A percentile compares a stretch with the other conserved stretches of the same genome.
These are phyloP conservation scores for Pyrocoelia pectoralis DNA, from an alignment of 2,888 invertebrate genomes.

Conservation along the genomic window DNA sequence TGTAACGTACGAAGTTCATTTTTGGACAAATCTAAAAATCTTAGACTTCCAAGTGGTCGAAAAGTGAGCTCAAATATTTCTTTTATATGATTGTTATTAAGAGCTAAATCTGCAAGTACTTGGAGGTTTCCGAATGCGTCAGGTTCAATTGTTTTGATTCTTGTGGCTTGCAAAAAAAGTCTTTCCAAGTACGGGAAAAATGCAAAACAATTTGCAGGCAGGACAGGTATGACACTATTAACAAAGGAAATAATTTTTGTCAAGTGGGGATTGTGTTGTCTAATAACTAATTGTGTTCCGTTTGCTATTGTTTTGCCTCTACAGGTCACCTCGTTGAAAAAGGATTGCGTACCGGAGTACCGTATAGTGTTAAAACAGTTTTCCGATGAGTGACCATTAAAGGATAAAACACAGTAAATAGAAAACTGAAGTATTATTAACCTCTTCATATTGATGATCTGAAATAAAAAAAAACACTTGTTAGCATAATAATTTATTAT, in stretches of 20 bases:
- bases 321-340: too few relatives aligned
- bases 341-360: too few relatives aligned
- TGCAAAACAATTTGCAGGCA: neutral
- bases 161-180: slow-evolving; percentile 11
- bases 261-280: neutral
- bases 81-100: slow-evolving; percentile 8
- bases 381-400: too few relatives aligned
- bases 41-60: neutral
- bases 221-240: neutral
- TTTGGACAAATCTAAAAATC: slow-evolving; percentile 18
- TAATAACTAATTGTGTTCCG: neutral
- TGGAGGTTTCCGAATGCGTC: slow-evolving; percentile 1
- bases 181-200: neutral
- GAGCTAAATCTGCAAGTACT: slow-evolving; percentile 5
- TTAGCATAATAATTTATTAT: too few relatives aligned
- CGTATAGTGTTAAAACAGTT: too few relatives aligned
- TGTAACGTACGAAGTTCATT: slow-evolving; percentile 11
- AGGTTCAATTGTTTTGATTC: slow-evolving; percentile 2
- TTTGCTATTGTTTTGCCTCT: neutral
- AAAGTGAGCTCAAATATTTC: neutral
- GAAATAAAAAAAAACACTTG: too few relatives aligned
- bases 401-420: too few relatives aligned
- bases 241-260: neutral
- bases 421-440: too few relatives aligned
- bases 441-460: too few relatives aligned